phyloP scores from a whole-genome alignment of 2,797 vertebrate genomes.

The Molossus molossus region DNA sequence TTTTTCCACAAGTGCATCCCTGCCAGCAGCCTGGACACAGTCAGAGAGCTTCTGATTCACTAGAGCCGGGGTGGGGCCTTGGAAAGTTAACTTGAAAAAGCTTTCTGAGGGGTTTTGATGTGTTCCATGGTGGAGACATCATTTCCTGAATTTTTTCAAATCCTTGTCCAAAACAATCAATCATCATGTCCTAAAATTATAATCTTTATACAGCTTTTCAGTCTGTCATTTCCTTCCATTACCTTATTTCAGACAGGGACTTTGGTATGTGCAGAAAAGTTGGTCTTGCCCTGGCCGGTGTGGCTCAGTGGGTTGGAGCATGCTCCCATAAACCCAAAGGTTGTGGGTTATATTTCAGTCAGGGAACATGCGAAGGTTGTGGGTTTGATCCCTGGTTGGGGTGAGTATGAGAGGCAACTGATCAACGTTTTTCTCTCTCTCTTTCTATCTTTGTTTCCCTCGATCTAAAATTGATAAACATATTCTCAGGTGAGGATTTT shows the following conservation, averaged over 20 bases:
- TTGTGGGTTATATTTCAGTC: not conserved
- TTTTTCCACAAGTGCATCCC: not conserved
- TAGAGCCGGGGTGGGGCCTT: not conserved
- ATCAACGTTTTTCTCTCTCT: not conserved
- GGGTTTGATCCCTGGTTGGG: not conserved
- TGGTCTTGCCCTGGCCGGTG: not conserved
- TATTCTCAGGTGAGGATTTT: not conserved
- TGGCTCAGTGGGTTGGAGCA: not conserved
- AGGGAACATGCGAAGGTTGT: not conserved
- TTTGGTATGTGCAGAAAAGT: not conserved
- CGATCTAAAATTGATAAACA: not conserved
- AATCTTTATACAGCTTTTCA: slow-evolving; percentile 55
- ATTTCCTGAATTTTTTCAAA: slow-evolving; percentile 70
- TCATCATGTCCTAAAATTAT: slow-evolving; percentile 66
- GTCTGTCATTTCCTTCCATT: slow-evolving; percentile 46
- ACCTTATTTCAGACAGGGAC: not conserved
- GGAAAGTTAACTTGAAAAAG: slow-evolving; percentile 59
- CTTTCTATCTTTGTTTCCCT: not conserved
- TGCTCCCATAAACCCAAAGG: not conserved
- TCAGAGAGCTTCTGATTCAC: slow-evolving; percentile 67
- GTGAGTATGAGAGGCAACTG: not conserved
- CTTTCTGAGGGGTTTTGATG: slow-evolving; percentile 52
- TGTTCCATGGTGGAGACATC: slow-evolving; percentile 49
- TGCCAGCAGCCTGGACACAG: not conserved
- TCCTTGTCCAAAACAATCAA: slow-evolving; percentile 72